A percentile compares a stretch with the other conserved stretches of the same genome.
Evolutionary conservation across 2,113 vertebrate species (phyloP).

Genomic region (Elgaria multicarinata): DNA sequence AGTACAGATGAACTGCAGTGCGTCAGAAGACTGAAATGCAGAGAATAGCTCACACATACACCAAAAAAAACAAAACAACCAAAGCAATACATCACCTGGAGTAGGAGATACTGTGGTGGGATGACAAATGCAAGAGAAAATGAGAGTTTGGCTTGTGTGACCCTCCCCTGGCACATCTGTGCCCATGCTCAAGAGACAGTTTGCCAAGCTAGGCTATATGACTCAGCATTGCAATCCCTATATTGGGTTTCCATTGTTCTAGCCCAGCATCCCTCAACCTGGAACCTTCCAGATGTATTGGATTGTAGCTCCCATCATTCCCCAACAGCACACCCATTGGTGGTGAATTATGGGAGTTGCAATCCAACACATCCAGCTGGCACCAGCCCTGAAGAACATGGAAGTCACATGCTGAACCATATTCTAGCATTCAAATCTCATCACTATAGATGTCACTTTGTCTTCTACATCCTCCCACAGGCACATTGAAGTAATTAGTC

Average conservation of each 20-base stretch:
- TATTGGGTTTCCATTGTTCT: not conserved
- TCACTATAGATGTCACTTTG: not conserved
- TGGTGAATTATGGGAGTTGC: not conserved
- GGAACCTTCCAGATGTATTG: no score
- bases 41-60: not conserved
- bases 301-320: no score
- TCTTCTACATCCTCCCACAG: not conserved
- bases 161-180: not conserved
- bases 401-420: not conserved
- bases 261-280: no score
- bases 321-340: not conserved
- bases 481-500: not conserved
- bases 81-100: not conserved
- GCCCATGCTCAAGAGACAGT: not conserved
- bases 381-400: not conserved
- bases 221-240: not conserved
- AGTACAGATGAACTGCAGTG: not conserved
- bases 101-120: not conserved
- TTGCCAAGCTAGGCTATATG: not conserved
- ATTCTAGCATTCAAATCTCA: not conserved
- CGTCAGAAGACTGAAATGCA: not conserved
- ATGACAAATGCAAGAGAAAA: not conserved
- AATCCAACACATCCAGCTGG: not conserved
- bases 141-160: not conserved
- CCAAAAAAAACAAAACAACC: no score